Evolutionary conservation across 1,140 invertebrate genomes (phyloP).

Genomic region (Scylla paramamosain): DNA sequence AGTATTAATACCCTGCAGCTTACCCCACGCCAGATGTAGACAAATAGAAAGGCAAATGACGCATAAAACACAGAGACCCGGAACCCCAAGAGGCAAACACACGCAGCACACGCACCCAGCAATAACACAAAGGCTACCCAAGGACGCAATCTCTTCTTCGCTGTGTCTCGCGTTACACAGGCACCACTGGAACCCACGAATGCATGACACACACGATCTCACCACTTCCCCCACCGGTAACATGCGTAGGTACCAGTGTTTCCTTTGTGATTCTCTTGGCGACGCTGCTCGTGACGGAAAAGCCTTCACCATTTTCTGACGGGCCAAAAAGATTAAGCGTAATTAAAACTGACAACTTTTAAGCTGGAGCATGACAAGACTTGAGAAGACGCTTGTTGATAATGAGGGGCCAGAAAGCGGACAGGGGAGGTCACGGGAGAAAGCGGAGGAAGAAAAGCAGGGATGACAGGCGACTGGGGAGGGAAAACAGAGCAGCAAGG

Average conservation of each 20-base stretch:
- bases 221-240: neutral
- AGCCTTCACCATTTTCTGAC: neutral
- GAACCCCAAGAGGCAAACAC: too few species aligned
- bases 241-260: neutral
- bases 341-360: conserved; percentile 1
- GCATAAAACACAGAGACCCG: too few species aligned
- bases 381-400: neutral
- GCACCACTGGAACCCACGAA: neutral
- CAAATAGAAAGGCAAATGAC: too few species aligned
- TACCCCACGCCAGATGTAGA: too few species aligned
- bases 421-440: neutral
- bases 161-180: neutral
- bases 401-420: neutral
- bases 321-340: neutral
- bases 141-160: too few species aligned
- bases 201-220: neutral
- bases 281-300: neutral
- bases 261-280: neutral
- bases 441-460: neutral
- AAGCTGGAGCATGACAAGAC: neutral
- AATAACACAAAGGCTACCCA: too few species aligned
- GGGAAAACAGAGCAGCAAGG: neutral
- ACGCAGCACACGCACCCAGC: too few species aligned
- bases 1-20: too few species aligned
- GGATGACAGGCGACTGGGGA: neutral